A percentile compares a stretch with the other conserved stretches of the same genome.
Evolutionary conservation across 2,888 invertebrate species (phyloP).

Genomic region (Nomada ferruginata): DNA sequence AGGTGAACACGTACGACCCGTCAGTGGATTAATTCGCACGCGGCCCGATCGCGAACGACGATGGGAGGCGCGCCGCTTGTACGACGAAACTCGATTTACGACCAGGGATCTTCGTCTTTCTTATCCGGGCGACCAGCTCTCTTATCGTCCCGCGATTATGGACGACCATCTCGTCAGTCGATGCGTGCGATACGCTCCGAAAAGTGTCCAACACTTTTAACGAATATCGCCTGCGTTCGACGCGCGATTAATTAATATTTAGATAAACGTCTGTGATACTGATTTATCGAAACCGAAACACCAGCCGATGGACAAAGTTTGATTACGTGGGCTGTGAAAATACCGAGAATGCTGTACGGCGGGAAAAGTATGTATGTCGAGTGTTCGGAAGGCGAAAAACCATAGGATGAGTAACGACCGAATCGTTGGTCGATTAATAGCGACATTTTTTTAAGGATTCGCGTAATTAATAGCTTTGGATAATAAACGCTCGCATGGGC

Average conservation of each 20-base stretch:
- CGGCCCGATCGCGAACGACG: constrained; percentile 71
- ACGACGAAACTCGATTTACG: constrained; percentile 70
- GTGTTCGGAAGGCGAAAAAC: constrained; percentile 35
- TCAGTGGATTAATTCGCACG: constrained; percentile 80
- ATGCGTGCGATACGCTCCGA: background rate
- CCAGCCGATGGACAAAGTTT: background rate
- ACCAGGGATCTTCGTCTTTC: constrained; percentile 32
- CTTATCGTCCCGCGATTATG: constrained; percentile 47
- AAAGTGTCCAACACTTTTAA: background rate
- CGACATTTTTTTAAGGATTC: constrained; percentile 59
- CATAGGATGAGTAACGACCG: constrained; percentile 66
- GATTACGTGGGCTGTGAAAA: constrained; percentile 37
- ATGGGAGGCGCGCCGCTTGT: constrained; percentile 65
- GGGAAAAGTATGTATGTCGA: constrained; percentile 9
- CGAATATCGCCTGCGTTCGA: background rate
- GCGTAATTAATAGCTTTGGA: constrained; percentile 69
- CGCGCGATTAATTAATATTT: constrained; percentile 28
- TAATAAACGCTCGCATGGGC: constrained; percentile 62
- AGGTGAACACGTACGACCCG: constrained; percentile 67
- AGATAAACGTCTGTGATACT: background rate
- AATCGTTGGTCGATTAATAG: constrained; percentile 65
- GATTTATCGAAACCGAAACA: constrained; percentile 21
- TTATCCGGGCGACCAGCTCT: constrained; percentile 26
- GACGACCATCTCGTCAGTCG: constrained; percentile 9
- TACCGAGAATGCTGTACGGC: constrained; percentile 19